These are phyloP conservation scores for Ochotona princeps DNA, from an alignment of 2,113 vertebrate genomes.

Conservation along the genomic window DNA sequence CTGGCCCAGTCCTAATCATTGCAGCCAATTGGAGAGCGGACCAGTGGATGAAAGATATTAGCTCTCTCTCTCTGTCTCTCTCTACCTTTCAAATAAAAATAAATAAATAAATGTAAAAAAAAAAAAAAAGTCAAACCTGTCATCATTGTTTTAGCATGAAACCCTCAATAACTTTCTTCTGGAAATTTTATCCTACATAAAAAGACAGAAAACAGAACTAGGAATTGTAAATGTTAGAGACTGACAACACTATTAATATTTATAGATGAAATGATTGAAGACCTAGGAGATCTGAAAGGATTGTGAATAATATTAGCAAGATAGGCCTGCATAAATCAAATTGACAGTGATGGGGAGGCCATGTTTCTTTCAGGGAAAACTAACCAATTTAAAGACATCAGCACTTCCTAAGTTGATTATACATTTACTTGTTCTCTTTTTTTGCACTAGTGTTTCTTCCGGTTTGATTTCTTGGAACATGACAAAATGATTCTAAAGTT, in stretches of 20 bases:
- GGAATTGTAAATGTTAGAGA: slow-evolving; percentile 44
- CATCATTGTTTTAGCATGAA: slow-evolving; percentile 23
- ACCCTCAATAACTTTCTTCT: neutral
- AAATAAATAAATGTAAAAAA: too few relatives aligned
- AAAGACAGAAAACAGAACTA: slow-evolving; percentile 55
- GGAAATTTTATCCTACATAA: slow-evolving; percentile 37
- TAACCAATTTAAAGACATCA: slow-evolving; percentile 1
- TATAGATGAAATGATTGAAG: slow-evolving; percentile 45
- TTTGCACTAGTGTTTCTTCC: neutral
- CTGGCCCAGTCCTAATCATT: too few relatives aligned
- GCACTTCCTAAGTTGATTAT: slow-evolving; percentile 43
- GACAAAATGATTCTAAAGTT: slow-evolving; percentile 39
- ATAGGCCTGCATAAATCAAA: slow-evolving; percentile 15
- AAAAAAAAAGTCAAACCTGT: neutral
- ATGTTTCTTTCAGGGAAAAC: slow-evolving; percentile 41
- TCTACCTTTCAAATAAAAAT: too few relatives aligned
- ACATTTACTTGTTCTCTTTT: slow-evolving; percentile 35
- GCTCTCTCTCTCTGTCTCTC: too few relatives aligned
- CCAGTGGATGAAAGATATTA: too few relatives aligned
- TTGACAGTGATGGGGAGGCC: neutral
- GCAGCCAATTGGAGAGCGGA: too few relatives aligned
- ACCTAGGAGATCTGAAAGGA: slow-evolving; percentile 37
- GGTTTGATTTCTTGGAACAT: slow-evolving; percentile 20
- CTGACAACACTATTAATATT: slow-evolving; percentile 51
- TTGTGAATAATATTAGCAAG: neutral